Conservation (phyloP, 2,888 invertebrate genomes). For the Zaprionus lineosus region DNA sequence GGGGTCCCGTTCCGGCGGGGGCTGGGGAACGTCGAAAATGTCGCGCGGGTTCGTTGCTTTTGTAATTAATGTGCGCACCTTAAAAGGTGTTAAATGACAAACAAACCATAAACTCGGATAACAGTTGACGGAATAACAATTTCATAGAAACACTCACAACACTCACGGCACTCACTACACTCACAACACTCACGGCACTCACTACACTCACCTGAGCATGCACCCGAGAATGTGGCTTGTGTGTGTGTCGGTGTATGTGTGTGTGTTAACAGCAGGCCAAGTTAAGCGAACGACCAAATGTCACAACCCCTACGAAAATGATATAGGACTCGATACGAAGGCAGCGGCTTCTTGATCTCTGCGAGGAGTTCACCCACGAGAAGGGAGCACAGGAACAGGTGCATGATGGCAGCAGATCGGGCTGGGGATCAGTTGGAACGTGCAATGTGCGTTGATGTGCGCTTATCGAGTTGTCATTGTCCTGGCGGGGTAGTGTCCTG, state of each 20-base stretch:
- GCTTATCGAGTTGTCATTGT: slow-evolving; percentile 81
- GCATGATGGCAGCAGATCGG: slow-evolving; percentile 51
- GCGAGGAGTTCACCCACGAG: slow-evolving; percentile 67
- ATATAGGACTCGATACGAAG: slow-evolving; percentile 51
- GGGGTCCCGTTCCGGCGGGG: slow-evolving; percentile 16
- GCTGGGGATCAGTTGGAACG: slow-evolving; percentile 27
- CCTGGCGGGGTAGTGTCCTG: slow-evolving; percentile 43
- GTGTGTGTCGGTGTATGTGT: slow-evolving; percentile 5
- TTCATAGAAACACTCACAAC: slow-evolving; percentile 10
- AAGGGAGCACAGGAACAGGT: slow-evolving; percentile 50
- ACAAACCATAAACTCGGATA: slow-evolving; percentile 79
- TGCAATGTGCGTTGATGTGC: slow-evolving; percentile 75
- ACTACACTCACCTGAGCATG: too few species aligned
- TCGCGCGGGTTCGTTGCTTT: slow-evolving; percentile 66
- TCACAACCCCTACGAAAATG: slow-evolving; percentile 49
- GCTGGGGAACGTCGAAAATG: slow-evolving; percentile 13
- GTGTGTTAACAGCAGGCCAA: slow-evolving; percentile 57
- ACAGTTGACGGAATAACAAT: slow-evolving; percentile 53
- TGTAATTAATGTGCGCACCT: slow-evolving; percentile 72
- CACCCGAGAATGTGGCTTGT: too few species aligned
- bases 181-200: too few species aligned
- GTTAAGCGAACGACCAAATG: slow-evolving; percentile 33
- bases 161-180: slow-evolving; percentile 8
- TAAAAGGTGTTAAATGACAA: slow-evolving; percentile 80
- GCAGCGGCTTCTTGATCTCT: slow-evolving; percentile 16